Evolutionary conservation across 2,888 invertebrate species (phyloP).

Genomic region (Ormyrus rosae): DNA sequence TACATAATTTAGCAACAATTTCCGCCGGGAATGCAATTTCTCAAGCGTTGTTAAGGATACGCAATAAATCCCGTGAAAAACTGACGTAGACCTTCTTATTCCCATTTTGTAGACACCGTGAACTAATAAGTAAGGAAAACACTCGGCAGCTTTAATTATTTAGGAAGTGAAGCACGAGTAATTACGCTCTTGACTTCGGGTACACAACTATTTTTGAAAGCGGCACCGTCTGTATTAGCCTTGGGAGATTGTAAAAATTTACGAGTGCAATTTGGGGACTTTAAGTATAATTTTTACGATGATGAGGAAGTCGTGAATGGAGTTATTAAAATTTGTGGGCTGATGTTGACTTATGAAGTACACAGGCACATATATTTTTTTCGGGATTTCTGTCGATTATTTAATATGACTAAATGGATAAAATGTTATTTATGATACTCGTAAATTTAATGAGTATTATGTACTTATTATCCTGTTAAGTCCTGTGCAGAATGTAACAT

Average conservation of each 20-base stretch:
- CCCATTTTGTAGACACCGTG: no score
- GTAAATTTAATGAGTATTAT: background rate
- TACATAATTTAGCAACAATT: no score
- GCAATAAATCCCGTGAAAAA: no score
- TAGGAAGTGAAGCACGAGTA: background rate
- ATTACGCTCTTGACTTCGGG: background rate
- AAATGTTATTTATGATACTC: constrained; percentile 19
- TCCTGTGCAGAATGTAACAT: background rate
- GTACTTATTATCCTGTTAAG: no score
- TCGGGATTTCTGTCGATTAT: background rate
- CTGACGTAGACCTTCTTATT: no score
- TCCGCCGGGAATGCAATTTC: no score
- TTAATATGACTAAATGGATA: background rate
- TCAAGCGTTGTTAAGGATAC: no score
- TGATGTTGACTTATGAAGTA: constrained; percentile 7
- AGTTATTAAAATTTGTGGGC: constrained; percentile 42
- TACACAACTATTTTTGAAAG: constrained; percentile 39
- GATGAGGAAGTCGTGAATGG: constrained; percentile 48
- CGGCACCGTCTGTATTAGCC: background rate
- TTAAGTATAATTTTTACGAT: constrained; percentile 51
- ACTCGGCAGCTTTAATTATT: background rate
- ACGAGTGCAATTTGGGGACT: constrained; percentile 34
- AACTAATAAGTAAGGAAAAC: no score
- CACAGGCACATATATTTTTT: background rate
- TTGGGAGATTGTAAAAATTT: constrained; percentile 40